Evolutionary conservation across 2,888 invertebrate species (phyloP).

Genomic region (Dioctria linearis): DNA sequence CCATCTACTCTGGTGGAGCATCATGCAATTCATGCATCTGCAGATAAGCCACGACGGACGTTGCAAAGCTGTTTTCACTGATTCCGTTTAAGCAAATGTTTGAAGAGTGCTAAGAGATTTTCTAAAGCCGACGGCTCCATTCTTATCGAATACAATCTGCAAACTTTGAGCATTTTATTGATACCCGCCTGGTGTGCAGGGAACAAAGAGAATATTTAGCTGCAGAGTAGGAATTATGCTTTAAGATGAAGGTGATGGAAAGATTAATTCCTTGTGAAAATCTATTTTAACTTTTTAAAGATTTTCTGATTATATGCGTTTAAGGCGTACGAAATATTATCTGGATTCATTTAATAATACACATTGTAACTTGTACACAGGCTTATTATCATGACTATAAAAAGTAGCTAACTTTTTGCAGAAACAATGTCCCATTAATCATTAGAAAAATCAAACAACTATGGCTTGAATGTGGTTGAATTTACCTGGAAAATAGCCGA

Average conservation of each 20-base stretch:
- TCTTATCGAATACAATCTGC: conserved; percentile 45
- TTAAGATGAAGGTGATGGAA: conserved; percentile 26
- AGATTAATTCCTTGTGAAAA: conserved; percentile 41
- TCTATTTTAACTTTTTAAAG: not conserved
- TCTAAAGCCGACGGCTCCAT: conserved; percentile 40
- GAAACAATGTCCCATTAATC: too few species aligned
- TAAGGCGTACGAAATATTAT: too few species aligned
- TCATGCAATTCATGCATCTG: conserved; percentile 49
- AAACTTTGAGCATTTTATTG: conserved; percentile 45
- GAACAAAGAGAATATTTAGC: not conserved
- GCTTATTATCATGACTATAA: too few species aligned
- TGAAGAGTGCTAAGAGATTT: conserved; percentile 27
- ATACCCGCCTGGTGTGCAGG: not conserved
- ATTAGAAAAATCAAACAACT: too few species aligned
- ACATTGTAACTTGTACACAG: too few species aligned
- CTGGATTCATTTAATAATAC: too few species aligned
- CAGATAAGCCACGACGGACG: conserved; percentile 48
- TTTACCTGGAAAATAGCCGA: too few species aligned
- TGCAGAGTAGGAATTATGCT: conserved; percentile 29
- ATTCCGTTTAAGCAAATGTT: conserved; percentile 41
- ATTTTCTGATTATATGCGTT: not conserved
- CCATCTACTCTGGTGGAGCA: conserved; percentile 42
- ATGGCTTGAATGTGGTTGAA: too few species aligned
- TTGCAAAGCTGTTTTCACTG: conserved; percentile 27
- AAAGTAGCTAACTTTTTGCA: too few species aligned